Conservation (phyloP, 2,888 invertebrate genomes). For the Marasmarcha lunaedactyla region DNA sequence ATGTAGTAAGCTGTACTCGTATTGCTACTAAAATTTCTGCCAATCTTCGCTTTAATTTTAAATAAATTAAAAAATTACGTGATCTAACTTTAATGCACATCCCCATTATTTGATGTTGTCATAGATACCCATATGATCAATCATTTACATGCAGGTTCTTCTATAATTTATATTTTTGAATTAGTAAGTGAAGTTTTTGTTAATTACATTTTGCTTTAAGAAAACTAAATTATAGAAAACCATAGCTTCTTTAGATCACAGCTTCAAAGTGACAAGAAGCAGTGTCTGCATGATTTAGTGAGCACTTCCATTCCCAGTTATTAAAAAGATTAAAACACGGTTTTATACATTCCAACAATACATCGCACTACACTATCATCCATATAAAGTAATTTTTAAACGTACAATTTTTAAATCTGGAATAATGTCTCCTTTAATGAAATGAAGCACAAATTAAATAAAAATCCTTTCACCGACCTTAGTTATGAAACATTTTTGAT, state of each 20-base stretch:
- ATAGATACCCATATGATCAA: slow-evolving; percentile 20
- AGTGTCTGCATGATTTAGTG: slow-evolving; percentile 26
- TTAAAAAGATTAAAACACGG: slow-evolving; percentile 4
- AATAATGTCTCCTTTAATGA: slow-evolving; percentile 12
- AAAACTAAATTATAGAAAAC: too few relatives aligned
- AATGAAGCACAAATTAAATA: too few relatives aligned
- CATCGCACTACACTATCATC: neutral
- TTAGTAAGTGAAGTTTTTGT: too few relatives aligned
- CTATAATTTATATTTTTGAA: slow-evolving; percentile 4
- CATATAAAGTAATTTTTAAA: neutral
- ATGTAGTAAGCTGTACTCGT: too few relatives aligned
- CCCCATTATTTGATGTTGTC: slow-evolving; percentile 38
- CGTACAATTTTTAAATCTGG: slow-evolving; percentile 3
- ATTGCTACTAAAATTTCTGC: slow-evolving; percentile 13
- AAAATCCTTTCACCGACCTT: too few relatives aligned
- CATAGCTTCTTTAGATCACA: slow-evolving; percentile 8
- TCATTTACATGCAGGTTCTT: slow-evolving; percentile 7
- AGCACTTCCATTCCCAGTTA: slow-evolving; percentile 2
- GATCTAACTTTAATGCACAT: slow-evolving; percentile 20
- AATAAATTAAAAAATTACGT: slow-evolving; percentile 20
- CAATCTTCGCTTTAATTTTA: slow-evolving; percentile 21
- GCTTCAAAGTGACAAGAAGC: slow-evolving; percentile 28
- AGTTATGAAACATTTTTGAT: too few relatives aligned
- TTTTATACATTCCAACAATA: too few relatives aligned
- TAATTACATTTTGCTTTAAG: too few relatives aligned